phyloP scores from a whole-genome alignment of 2,888 invertebrate genomes.

The Xanthorhoe spadicearia region DNA sequence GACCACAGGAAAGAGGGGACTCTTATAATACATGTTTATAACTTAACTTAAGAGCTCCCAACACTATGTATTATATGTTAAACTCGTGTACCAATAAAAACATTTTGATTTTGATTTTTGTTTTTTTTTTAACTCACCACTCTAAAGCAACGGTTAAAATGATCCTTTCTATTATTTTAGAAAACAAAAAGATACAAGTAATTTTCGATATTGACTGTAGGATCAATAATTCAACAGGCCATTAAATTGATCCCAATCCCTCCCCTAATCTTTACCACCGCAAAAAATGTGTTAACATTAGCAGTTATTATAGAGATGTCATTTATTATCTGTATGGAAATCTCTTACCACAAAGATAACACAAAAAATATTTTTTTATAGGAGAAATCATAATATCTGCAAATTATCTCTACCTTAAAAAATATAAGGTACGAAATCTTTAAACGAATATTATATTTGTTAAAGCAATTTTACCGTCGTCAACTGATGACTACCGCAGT shows the following conservation, averaged over 20 bases:
- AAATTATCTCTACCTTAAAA: too few species aligned
- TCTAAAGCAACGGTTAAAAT: too few species aligned
- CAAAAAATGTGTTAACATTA: conserved; percentile 33
- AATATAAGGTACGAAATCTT: neutral
- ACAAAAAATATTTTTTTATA: too few species aligned
- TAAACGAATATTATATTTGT: neutral
- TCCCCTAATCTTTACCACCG: conserved; percentile 7
- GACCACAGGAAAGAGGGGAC: too few species aligned
- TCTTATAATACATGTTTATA: too few species aligned
- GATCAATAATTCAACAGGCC: conserved; percentile 14
- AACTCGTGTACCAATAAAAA: too few species aligned
- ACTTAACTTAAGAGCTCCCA: too few species aligned
- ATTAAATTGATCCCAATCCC: conserved; percentile 13
- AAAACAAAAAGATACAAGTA: neutral
- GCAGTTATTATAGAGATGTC: conserved; percentile 65
- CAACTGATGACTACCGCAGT: conserved; percentile 13
- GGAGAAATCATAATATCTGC: too few species aligned
- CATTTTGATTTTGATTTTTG: too few species aligned
- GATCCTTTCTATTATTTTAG: neutral
- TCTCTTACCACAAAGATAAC: too few species aligned
- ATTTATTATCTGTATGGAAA: conserved; percentile 59
- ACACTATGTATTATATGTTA: too few species aligned
- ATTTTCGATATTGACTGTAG: neutral
- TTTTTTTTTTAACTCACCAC: too few species aligned
- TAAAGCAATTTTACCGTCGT: conserved; percentile 6